Percentiles rank a stretch among this genome's conserved stretches.
These are phyloP conservation scores for Tauraco erythrolophus DNA, from an alignment of 2,113 vertebrate species.

Conservation along the genomic window DNA sequence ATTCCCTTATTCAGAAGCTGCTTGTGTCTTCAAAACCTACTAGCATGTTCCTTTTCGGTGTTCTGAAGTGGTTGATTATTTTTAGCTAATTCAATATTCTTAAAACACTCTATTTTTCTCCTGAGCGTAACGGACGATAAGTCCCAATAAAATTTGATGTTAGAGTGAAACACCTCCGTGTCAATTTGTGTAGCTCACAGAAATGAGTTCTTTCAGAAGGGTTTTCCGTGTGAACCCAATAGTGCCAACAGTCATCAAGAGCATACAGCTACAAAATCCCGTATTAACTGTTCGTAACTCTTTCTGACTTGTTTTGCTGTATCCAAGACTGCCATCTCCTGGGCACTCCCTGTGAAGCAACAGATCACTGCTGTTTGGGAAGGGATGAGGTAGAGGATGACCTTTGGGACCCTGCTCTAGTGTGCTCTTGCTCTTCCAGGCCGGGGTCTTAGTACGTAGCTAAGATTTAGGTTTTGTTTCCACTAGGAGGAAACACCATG, in stretches of 20 bases:
- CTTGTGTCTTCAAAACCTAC: background rate
- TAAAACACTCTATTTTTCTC: background rate
- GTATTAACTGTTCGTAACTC: fast-evolving
- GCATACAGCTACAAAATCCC: fast-evolving
- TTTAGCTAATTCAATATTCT: background rate
- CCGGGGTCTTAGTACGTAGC: background rate
- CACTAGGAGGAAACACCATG: background rate
- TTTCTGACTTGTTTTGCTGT: background rate
- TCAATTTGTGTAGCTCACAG: background rate
- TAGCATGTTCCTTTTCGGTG: background rate
- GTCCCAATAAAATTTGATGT: background rate
- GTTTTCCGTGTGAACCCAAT: background rate
- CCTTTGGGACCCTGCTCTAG: background rate
- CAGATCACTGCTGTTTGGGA: background rate
- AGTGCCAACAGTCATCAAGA: background rate
- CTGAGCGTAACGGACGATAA: background rate
- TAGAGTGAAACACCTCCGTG: background rate
- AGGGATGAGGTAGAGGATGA: too few relatives aligned
- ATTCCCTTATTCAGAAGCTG: background rate
- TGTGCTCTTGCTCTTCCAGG: background rate
- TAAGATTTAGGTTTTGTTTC: background rate
- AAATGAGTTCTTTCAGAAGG: background rate
- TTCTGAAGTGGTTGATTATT: background rate
- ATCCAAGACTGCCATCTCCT: constrained; percentile 31
- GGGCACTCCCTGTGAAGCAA: background rate